phyloP scores from a whole-genome alignment of 2,888 invertebrate species.

The Capitulum mitella region DNA sequence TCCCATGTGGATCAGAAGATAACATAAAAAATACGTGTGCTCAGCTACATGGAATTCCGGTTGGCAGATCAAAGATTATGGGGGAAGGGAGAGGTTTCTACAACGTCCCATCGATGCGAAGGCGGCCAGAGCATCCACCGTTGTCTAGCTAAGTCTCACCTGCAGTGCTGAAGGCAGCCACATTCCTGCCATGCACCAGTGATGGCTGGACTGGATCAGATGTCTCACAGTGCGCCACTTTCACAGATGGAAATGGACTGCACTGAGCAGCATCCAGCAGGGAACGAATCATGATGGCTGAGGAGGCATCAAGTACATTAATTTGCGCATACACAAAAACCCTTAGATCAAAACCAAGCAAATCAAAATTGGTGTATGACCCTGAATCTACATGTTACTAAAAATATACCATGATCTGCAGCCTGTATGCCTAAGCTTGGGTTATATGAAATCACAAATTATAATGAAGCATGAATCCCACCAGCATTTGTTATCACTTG shows the following conservation, averaged over 20 bases:
- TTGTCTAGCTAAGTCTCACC: no score
- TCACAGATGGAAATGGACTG: constrained; percentile 15
- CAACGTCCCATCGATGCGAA: neutral
- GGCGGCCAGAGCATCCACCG: no score
- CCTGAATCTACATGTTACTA: no score
- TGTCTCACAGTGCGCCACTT: neutral
- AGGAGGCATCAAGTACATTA: no score
- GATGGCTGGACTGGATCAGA: neutral
- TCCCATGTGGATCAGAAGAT: neutral
- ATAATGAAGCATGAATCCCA: no score
- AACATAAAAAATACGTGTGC: neutral
- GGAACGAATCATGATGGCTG: constrained; percentile 9
- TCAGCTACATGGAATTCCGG: neutral
- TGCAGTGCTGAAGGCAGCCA: constrained; percentile 24
- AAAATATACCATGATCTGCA: no score
- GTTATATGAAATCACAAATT: no score
- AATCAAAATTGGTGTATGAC: no score
- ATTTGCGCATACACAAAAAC: no score
- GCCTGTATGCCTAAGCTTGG: no score
- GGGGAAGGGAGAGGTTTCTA: neutral
- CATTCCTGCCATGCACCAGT: neutral
- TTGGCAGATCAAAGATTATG: neutral
- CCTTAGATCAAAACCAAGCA: no score
- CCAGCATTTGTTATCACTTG: no score
- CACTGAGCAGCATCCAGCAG: neutral